Percentiles rank a stretch among this genome's conserved stretches.
These are phyloP conservation scores for Caenorhabditis panamensis DNA, from an alignment of 2,888 invertebrate species.

Conservation along the genomic window DNA sequence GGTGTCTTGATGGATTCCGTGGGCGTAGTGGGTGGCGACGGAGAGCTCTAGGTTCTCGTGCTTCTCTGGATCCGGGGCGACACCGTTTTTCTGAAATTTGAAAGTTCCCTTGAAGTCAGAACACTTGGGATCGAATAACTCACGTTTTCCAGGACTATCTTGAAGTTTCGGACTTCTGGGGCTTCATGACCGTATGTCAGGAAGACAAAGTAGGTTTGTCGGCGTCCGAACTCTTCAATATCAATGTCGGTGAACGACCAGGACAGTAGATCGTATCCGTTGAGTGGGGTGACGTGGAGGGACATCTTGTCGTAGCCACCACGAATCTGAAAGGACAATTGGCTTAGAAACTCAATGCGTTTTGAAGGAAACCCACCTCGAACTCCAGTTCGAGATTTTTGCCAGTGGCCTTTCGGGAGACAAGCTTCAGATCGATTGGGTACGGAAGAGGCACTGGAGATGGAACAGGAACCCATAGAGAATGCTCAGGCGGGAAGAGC, in stretches of 20 bases:
- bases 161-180: conserved; percentile 76
- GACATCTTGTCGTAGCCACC: conserved; percentile 80
- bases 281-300: conserved; percentile 79
- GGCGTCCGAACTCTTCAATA: conserved; percentile 65
- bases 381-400: conserved; percentile 76
- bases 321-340: conserved; percentile 57
- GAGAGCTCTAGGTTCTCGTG: conserved; percentile 75
- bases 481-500: conserved; percentile 78
- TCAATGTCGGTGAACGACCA: conserved; percentile 74
- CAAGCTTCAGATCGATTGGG: conserved; percentile 72
- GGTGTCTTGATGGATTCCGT: conserved; percentile 77
- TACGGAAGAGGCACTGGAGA: conserved; percentile 68
- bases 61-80: conserved; percentile 62
- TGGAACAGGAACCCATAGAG: conserved; percentile 79
- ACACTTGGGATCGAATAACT: conserved; percentile 11
- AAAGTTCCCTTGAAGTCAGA: not conserved
- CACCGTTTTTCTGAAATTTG: conserved; percentile 49
- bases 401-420: conserved; percentile 64
- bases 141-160: conserved; percentile 76
- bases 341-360: not conserved
- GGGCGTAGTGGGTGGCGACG: conserved; percentile 80
- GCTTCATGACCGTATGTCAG: conserved; percentile 77
- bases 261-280: conserved; percentile 72
- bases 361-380: conserved; percentile 60
- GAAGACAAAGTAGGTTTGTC: conserved; percentile 80